phyloP scores from a whole-genome alignment of 2,888 invertebrate genomes.

The Nudaria mundana region DNA sequence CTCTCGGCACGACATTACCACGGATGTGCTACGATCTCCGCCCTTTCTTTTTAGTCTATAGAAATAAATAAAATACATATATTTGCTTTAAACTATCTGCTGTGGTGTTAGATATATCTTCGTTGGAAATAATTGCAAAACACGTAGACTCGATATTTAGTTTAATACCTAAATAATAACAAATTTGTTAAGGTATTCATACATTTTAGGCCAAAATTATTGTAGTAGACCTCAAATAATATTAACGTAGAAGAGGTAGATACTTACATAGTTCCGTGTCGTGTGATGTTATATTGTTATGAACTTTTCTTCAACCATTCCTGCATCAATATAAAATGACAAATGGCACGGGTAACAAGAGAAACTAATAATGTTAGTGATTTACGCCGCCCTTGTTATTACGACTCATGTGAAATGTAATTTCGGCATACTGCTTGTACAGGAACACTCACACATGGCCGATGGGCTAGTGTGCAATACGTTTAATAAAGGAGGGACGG shows the following conservation, averaged over 20 bases:
- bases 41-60: neutral
- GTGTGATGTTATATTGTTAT: conserved; percentile 23
- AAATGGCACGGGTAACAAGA: conserved; percentile 71
- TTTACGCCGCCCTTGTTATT: conserved; percentile 80
- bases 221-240: too few relatives aligned
- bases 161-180: too few relatives aligned
- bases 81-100: too few relatives aligned
- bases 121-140: too few relatives aligned
- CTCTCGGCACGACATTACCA: conserved; percentile 16
- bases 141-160: too few relatives aligned
- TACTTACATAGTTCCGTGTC: too few relatives aligned
- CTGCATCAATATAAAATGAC: conserved; percentile 69
- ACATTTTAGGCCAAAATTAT: too few relatives aligned
- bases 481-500: conserved; percentile 81
- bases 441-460: conserved; percentile 52
- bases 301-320: conserved; percentile 37
- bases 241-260: too few relatives aligned
- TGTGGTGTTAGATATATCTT: too few relatives aligned
- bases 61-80: too few relatives aligned
- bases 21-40: neutral
- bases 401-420: conserved; percentile 81
- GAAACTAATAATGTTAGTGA: conserved; percentile 80
- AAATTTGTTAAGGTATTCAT: too few relatives aligned
- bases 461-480: conserved; percentile 69
- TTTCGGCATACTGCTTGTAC: conserved; percentile 74